Percentiles rank a stretch among this genome's conserved stretches.
Evolutionary conservation across 92 coral and sea anemone species (phyloP).

Genomic region (Chrysogorgia sp.): DNA sequence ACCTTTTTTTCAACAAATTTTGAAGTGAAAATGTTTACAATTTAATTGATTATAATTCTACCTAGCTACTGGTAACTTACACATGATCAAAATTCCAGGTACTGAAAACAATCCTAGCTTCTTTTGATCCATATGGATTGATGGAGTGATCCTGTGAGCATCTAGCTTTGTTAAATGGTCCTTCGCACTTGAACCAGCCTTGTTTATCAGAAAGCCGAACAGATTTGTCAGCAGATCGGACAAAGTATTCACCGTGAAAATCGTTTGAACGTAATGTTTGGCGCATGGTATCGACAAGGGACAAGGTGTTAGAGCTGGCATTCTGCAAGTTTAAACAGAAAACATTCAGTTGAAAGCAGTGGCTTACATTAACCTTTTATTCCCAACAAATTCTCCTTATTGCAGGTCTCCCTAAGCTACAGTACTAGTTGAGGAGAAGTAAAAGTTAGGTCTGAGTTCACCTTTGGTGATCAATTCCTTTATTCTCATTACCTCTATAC

Average conservation of each 20-base stretch:
- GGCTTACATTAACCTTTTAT: no score
- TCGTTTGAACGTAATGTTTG: slow-evolving; percentile 66
- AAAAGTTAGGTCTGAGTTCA: no score
- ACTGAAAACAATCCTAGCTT: slow-evolving; percentile 83
- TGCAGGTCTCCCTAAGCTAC: no score
- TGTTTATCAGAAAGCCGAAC: slow-evolving; percentile 75
- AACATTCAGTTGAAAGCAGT: no score
- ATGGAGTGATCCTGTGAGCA: slow-evolving; percentile 79
- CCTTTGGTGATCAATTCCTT: no score
- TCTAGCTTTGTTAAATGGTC: slow-evolving; percentile 61
- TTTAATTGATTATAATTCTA: neutral
- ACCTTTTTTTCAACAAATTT: no score
- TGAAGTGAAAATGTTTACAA: no score
- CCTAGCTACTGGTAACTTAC: slow-evolving; percentile 56
- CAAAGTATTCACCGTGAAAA: slow-evolving; percentile 84
- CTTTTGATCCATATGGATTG: slow-evolving; percentile 94
- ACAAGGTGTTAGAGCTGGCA: slow-evolving; percentile 42
- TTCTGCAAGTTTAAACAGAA: slow-evolving; percentile 34
- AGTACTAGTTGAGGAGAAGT: no score
- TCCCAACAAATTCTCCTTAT: no score
- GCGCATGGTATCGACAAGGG: slow-evolving; percentile 63
- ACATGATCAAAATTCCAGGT: slow-evolving; percentile 99
- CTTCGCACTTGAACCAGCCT: slow-evolving; percentile 94
- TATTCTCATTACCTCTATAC: no score
- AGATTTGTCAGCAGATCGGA: slow-evolving; percentile 63